These are phyloP conservation scores for Cacajao melanocephalus DNA, from an alignment of 2,797 vertebrate genomes.

Conservation along the genomic window DNA sequence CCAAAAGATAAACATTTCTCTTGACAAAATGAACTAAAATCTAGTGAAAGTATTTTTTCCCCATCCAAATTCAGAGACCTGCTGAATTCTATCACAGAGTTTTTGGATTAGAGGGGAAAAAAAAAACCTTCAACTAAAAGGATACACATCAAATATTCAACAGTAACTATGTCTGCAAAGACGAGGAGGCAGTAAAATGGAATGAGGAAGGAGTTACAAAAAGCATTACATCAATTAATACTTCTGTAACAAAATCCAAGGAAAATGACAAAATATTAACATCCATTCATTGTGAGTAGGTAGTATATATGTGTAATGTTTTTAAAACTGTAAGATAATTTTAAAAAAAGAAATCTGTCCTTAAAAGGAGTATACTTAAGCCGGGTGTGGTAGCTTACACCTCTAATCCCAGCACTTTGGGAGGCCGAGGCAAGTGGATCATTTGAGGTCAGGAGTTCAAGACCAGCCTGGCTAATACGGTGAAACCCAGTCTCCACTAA, in stretches of 20 bases:
- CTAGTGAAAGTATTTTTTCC: neutral
- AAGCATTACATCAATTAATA: neutral
- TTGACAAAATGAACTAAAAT: conserved; percentile 72
- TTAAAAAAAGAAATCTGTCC: neutral
- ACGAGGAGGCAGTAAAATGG: neutral
- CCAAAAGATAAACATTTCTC: conserved; percentile 63
- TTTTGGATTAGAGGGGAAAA: neutral
- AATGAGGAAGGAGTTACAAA: neutral
- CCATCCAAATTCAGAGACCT: neutral
- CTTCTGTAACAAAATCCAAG: neutral
- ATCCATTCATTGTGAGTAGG: neutral
- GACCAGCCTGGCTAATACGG: too few species aligned
- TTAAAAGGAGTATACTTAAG: neutral
- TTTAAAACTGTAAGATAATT: neutral
- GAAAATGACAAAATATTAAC: neutral
- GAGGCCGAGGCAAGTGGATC: too few species aligned
- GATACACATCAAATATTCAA: neutral
- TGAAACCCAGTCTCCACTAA: too few species aligned
- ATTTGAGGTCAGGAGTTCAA: too few species aligned
- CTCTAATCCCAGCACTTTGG: too few species aligned
- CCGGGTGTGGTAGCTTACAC: too few species aligned
- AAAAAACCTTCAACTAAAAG: neutral
- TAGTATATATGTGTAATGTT: neutral
- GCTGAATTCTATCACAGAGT: neutral
- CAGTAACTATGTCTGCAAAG: neutral